Evolutionary conservation across 2,797 vertebrate species (phyloP), one percentile per base, ranked within the genome.

Genomic region (Amniataba percoides): DNA sequence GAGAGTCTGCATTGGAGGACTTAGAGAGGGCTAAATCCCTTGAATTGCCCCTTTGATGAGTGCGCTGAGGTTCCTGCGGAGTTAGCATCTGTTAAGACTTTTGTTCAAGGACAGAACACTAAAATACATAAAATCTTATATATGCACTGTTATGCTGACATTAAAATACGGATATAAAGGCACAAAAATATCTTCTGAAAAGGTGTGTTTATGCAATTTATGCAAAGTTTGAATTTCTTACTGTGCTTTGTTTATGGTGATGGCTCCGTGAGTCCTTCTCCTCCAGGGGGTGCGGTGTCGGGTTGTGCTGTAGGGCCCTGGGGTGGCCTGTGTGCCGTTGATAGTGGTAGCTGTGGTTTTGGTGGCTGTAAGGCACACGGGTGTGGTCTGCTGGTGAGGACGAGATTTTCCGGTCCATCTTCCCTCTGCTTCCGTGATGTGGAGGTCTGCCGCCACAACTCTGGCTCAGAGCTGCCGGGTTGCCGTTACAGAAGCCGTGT

Each of bases 301-400:
- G 77, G 90, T 93, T 95, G 89, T 94, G 92, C 90, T 95, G 95
- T 82, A 62, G 88, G 72, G 81, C 82, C 87, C 87, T 83, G 77
- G 83, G 76, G 61, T 92, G 92, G 82, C 80, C 87, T 82, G 91
- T 91, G 90, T 94, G 92, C 91, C 92, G 81, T 51, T 92, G 91
- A 77, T 89, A 87, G 79, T 91, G 92, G 88, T 94, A 82, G 89
- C 95, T 94, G 87, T 96, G 95, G 88, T 95, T 94, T 89, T 95
- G 95, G 84, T 95, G 94, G 94, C 94, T 96, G 89, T 97, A 98
- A 97, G 97, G 97, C 97, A 98, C 96, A 93, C 96, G 95, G 93
- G 95, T 95, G 93, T 95, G 95, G 94, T 97, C 95, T 97, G 97
- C 97, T 97, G 97, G 97, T 97, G 95, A 95, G 91, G 95, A 94